Percentiles rank a stretch among this genome's conserved stretches.
Conservation (phyloP, 1,140 invertebrate genomes). For the Drosophila rufa region DNA sequence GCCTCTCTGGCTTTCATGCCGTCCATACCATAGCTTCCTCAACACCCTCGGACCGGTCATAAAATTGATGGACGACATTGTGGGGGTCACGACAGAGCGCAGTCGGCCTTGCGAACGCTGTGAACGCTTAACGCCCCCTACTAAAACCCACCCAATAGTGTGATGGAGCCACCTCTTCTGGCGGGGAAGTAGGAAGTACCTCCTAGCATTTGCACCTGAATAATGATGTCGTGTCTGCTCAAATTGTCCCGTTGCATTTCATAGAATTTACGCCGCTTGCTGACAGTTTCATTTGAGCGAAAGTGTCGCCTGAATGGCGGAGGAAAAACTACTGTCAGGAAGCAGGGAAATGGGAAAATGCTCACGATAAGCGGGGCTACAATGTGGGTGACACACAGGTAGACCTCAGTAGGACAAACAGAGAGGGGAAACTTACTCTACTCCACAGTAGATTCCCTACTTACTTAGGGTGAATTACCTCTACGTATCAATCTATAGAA, state of each 20-base stretch:
- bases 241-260: constrained; percentile 52
- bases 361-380: constrained; percentile 15
- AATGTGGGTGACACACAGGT: neutral
- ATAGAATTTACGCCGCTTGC: constrained; percentile 42
- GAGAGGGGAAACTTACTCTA: neutral
- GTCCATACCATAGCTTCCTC: constrained; percentile 18
- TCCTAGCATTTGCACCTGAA: constrained; percentile 62
- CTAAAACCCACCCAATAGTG: constrained; percentile 4
- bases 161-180: neutral
- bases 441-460: neutral
- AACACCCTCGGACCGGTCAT: constrained; percentile 35
- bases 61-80: constrained; percentile 48
- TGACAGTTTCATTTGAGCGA: constrained; percentile 65
- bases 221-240: constrained; percentile 50
- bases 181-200: neutral
- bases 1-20: constrained; percentile 6
- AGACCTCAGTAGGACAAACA: neutral
- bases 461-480: neutral
- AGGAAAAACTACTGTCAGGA: constrained; percentile 15
- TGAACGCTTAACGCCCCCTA: constrained; percentile 4
- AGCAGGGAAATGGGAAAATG: constrained; percentile 35
- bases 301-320: constrained; percentile 25
- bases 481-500: neutral
- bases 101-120: constrained; percentile 32
- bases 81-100: constrained; percentile 26